Conservation (phyloP, 2,113 vertebrate species). For the Puma concolor region DNA sequence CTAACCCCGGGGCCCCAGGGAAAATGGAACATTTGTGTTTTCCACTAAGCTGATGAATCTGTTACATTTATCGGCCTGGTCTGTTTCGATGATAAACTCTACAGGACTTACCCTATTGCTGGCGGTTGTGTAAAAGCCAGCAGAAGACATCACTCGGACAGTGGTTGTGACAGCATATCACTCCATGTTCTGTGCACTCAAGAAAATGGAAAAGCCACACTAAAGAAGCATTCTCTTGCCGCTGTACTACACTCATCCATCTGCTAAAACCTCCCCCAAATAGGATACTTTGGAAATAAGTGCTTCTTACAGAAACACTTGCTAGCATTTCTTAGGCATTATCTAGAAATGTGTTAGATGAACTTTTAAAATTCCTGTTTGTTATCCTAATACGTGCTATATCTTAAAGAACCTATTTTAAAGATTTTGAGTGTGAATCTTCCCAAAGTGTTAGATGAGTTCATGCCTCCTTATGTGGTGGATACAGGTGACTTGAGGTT, state of each 20-base stretch:
- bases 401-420: neutral
- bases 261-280: neutral
- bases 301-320: neutral
- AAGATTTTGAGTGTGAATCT: neutral
- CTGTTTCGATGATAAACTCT: neutral
- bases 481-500: neutral
- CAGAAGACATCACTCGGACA: neutral
- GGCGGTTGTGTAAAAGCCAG: neutral
- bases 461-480: neutral
- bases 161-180: fast-evolving
- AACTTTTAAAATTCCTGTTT: neutral
- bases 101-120: neutral
- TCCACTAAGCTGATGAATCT: neutral
- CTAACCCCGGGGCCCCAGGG: too few species aligned
- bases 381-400: neutral
- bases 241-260: neutral
- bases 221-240: neutral
- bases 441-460: neutral
- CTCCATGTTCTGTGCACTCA: neutral
- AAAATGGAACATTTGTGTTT: neutral
- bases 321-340: neutral
- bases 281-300: neutral
- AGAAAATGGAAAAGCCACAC: neutral
- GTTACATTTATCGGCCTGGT: neutral
- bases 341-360: neutral